Percentiles rank a stretch among this genome's conserved stretches.
Evolutionary conservation across 2,797 vertebrate genomes (phyloP).

Genomic region (Esox masquinongy): DNA sequence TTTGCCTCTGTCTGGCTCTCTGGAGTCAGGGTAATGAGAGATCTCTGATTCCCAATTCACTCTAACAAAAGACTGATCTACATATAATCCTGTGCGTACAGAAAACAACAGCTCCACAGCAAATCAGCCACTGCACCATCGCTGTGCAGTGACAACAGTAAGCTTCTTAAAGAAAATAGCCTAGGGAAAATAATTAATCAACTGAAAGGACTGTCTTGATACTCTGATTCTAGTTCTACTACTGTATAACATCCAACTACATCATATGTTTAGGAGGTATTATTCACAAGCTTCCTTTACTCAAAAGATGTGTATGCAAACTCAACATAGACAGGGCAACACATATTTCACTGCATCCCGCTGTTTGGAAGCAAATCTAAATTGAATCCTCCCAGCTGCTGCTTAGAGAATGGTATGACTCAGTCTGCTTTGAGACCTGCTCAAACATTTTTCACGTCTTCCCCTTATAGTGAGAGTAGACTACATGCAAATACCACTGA

Average conservation of each 20-base stretch:
- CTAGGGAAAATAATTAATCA: neutral
- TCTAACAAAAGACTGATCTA: neutral
- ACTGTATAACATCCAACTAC: neutral
- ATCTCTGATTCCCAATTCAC: neutral
- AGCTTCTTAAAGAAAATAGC: neutral
- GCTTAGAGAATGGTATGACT: constrained; percentile 9
- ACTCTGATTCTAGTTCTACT: neutral
- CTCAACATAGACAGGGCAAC: neutral
- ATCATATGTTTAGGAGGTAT: neutral
- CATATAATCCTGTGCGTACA: neutral
- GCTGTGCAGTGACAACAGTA: neutral
- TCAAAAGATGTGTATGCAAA: neutral
- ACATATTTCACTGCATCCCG: neutral
- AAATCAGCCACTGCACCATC: neutral
- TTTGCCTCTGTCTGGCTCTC: constrained; percentile 3
- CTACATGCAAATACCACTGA: neutral
- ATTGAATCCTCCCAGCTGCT: constrained; percentile 19
- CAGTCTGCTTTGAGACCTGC: constrained; percentile 18
- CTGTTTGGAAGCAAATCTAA: constrained; percentile 23
- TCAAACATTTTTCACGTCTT: constrained; percentile 17
- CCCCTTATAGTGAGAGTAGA: constrained; percentile 27
- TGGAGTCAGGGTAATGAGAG: neutral
- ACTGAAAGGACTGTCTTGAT: neutral
- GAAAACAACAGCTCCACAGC: neutral
- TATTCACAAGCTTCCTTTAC: too few species aligned